These are phyloP conservation scores for Lepilemur ruficaudatus DNA, from an alignment of 2,797 vertebrate species.

Conservation along the genomic window DNA sequence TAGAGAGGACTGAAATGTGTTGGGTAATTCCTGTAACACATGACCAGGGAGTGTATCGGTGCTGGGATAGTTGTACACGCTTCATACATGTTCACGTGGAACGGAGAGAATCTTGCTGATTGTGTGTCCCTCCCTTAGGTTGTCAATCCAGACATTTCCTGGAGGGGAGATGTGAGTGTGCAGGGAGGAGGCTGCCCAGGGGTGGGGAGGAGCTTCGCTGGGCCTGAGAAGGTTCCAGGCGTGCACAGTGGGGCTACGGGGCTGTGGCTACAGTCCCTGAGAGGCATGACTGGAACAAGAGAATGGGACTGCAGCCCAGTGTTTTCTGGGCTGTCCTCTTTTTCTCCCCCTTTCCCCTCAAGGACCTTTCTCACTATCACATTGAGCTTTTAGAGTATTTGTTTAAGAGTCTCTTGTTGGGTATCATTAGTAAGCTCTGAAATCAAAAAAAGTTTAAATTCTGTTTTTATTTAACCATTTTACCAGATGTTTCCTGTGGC, in stretches of 20 bases:
- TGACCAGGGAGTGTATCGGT: background rate
- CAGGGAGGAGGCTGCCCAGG: background rate
- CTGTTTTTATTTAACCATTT: conserved; percentile 80
- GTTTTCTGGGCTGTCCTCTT: background rate
- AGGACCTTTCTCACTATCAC: background rate
- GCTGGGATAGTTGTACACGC: fast-evolving
- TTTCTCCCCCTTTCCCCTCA: too few species aligned
- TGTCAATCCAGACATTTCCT: background rate
- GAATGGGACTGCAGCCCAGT: background rate
- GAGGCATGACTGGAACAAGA: background rate
- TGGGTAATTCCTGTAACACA: too few species aligned
- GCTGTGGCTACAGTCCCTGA: background rate
- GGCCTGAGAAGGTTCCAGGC: background rate
- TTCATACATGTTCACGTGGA: background rate
- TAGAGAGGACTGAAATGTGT: background rate
- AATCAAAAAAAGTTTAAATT: conserved; percentile 74
- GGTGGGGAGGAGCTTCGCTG: background rate
- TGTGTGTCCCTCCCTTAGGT: background rate
- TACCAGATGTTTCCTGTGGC: conserved; percentile 97
- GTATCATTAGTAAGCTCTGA: conserved; percentile 46
- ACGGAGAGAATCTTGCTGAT: fast-evolving
- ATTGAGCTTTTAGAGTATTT: background rate
- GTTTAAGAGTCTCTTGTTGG: conserved; percentile 23
- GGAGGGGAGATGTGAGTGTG: background rate
- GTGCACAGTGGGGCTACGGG: background rate